Percentiles rank a stretch among this genome's conserved stretches.
phyloP scores from a whole-genome alignment of 2,113 vertebrate species.

The Chrysemys picta region DNA sequence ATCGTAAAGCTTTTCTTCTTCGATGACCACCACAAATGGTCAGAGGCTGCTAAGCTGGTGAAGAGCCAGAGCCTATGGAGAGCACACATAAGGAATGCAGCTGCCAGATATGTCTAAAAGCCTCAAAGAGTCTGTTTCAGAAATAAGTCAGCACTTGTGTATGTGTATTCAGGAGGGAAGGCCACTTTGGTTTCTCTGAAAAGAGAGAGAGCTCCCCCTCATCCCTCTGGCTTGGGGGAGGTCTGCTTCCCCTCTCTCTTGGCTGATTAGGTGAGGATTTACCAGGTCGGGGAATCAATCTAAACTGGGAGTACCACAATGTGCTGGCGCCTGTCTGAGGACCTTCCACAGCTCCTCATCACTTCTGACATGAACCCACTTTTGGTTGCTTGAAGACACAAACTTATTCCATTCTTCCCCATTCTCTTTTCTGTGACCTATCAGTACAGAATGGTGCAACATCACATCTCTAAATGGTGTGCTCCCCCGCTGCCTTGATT shows the following conservation, averaged over 20 bases:
- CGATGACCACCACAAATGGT: fast-evolving
- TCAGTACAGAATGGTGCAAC: not conserved
- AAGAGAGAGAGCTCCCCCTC: not conserved
- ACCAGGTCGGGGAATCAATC: not conserved
- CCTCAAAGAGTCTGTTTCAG: not conserved
- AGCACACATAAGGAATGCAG: fast-evolving
- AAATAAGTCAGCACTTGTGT: not conserved
- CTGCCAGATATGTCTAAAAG: not conserved
- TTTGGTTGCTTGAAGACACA: not conserved
- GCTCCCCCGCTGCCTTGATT: slow-evolving; percentile 2
- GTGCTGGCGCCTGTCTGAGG: not conserved
- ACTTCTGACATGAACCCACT: not conserved
- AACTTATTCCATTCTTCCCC: not conserved
- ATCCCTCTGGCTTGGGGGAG: not conserved
- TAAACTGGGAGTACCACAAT: not conserved
- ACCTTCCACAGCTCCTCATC: not conserved
- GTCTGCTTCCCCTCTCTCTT: not conserved
- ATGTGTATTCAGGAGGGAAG: not conserved
- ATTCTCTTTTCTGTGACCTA: not conserved
- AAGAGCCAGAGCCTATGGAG: fast-evolving
- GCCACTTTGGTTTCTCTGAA: not conserved
- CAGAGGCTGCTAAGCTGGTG: not conserved
- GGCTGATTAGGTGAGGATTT: not conserved
- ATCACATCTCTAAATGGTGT: not conserved
- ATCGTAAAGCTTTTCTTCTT: not conserved